Conservation (phyloP, 92 coral and sea anemone species). For the Phymanthus crucifer region DNA sequence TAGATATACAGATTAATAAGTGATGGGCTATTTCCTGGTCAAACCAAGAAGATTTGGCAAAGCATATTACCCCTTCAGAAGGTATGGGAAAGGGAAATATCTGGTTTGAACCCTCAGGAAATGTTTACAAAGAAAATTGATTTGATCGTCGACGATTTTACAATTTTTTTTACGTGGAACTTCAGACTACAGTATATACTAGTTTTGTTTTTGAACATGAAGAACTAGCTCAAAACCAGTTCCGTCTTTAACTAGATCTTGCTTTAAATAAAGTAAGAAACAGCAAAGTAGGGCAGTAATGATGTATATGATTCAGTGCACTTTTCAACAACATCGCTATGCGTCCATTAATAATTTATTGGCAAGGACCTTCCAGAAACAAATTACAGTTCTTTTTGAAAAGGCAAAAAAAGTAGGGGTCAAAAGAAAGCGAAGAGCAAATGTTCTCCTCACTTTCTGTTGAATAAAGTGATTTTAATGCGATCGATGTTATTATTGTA, state of each 20-base stretch:
- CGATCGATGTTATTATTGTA: not conserved
- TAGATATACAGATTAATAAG: not conserved
- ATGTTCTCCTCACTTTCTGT: not conserved
- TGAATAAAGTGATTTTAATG: not conserved
- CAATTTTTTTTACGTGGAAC: not conserved
- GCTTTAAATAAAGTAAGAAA: not conserved
- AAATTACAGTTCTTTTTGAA: conserved; percentile 6
- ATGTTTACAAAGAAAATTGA: not conserved
- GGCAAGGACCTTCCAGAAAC: not conserved
- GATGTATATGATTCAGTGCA: conserved; percentile 15
- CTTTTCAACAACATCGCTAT: not conserved
- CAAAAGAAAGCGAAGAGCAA: conserved; percentile 6
- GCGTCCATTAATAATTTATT: conserved; percentile 12
- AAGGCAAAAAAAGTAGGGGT: not conserved
- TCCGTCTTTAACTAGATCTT: not conserved
- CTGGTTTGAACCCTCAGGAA: not conserved
- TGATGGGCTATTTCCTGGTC: not conserved
- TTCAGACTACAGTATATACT: too few relatives aligned
- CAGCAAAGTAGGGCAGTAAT: conserved; percentile 8
- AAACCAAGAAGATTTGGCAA: not conserved
- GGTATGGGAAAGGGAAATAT: not conserved
- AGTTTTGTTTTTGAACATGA: too few relatives aligned
- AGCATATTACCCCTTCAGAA: not conserved
- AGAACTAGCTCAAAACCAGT: too few relatives aligned
- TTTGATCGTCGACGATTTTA: not conserved